Base-by-base conservation (phyloP, 2,113 vertebrate species). In the Labeo rohita region DNA sequence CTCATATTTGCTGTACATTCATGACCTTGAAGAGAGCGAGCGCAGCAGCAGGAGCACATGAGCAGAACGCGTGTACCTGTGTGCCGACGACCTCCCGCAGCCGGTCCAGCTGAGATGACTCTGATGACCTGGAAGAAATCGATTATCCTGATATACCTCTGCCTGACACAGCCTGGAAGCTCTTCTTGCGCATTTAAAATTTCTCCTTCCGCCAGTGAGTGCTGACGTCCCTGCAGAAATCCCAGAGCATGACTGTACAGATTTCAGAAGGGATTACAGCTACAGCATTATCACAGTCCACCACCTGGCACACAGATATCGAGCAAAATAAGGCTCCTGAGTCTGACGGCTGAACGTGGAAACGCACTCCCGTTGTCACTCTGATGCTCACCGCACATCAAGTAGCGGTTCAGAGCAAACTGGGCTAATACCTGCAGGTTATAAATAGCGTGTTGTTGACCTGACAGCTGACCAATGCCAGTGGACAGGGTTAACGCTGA, bases 231-330 rank as follows among this genome's bases (percentile, higher is more conserved):
- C 87, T 84, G 70, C 45, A 68, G 50, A 85, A 90, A 87, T 11
- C 79, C 63, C 59, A 74, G 68, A 87, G 72, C 82, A 88, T 82
- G 85, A 81, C 83, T 84, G 73, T 77, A 88, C 77, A 86, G 80
- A 88, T 89, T 75, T 86, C 65, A 15, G n/a, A 85, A 59, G 7
- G 80, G 82, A 90, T 90, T 89, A 89, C 2, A 73, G 82, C 28
- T 12, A 28, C 68, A 84, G 85, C 88, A 72, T 89, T 88, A 88
- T 78, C 68, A 28, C 81, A 28, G 63, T 82, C 70, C 90, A 82
- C 63, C 78, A 87, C 85, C 87, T 87, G 83, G 10, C 75, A 18
- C 59, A 21, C 74, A 73, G 80, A 83, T 50, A 80, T 82, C 56
- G 87, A 83, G 63, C 23, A n/a, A 76, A 84, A 89, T 49, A 70